Evolutionary conservation across 2,113 vertebrate genomes (phyloP).

Genomic region (Ammodytes dubius): DNA sequence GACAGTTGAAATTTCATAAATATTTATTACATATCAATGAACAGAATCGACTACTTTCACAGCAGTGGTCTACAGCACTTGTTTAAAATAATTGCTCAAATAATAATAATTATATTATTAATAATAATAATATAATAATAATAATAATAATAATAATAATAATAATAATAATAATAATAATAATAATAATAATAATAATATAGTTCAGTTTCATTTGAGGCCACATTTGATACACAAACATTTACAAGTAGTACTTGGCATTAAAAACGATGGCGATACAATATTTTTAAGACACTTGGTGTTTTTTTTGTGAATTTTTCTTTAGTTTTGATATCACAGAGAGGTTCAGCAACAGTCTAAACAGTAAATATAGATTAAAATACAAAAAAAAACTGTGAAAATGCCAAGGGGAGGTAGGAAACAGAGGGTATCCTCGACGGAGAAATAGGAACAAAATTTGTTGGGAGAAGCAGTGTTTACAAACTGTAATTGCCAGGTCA

Average conservation of each 20-base stretch:
- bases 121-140: constrained; percentile 80
- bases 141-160: constrained; percentile 82
- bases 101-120: constrained; percentile 75
- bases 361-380: constrained; percentile 87
- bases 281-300: constrained; percentile 94
- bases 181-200: constrained; percentile 78
- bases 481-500: constrained; percentile 66
- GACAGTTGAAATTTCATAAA: constrained; percentile 86
- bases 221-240: constrained; percentile 91
- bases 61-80: constrained; percentile 90
- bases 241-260: constrained; percentile 92
- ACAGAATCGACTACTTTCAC: constrained; percentile 89
- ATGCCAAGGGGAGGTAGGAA: constrained; percentile 74
- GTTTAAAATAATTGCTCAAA: constrained; percentile 86
- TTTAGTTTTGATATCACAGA: constrained; percentile 87
- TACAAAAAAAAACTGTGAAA: constrained; percentile 79
- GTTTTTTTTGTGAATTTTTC: constrained; percentile 85
- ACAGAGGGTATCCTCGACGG: constrained; percentile 60
- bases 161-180: constrained; percentile 50
- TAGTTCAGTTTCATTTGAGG: constrained; percentile 88
- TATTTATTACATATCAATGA: constrained; percentile 92
- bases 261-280: constrained; percentile 92
- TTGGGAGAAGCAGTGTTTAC: constrained; percentile 62
- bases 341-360: constrained; percentile 88
- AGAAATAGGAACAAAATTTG: constrained; percentile 35